Evolutionary conservation across 2,797 vertebrate genomes (phyloP).

Genomic region (Ctenopoma multispine): DNA sequence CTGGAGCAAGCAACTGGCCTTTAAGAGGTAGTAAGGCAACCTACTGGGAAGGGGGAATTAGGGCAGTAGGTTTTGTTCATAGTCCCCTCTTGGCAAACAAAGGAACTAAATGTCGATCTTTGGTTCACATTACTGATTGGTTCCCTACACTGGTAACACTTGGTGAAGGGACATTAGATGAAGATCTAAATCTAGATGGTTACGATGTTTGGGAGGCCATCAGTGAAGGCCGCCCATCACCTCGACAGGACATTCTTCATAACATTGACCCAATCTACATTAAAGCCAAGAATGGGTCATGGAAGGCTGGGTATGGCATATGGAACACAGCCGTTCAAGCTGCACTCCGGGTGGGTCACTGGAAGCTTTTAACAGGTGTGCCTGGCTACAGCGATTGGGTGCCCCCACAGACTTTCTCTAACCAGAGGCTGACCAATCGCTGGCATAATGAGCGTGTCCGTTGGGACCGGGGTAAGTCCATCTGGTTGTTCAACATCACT

Average conservation of each 20-base stretch:
- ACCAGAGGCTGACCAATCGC: slow-evolving; percentile 86
- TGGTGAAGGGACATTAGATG: slow-evolving; percentile 92
- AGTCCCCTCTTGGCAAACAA: slow-evolving; percentile 92
- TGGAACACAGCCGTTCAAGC: slow-evolving; percentile 97
- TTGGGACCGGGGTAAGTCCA: slow-evolving; percentile 90
- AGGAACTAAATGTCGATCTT: slow-evolving; percentile 89
- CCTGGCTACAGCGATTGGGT: slow-evolving; percentile 97
- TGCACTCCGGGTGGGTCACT: slow-evolving; percentile 92
- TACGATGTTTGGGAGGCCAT: slow-evolving; percentile 97
- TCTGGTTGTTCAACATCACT: slow-evolving; percentile 98
- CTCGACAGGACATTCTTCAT: slow-evolving; percentile 94
- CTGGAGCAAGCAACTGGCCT: slow-evolving; percentile 97
- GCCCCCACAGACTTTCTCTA: slow-evolving; percentile 96
- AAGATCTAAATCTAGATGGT: slow-evolving; percentile 91
- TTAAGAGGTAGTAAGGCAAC: slow-evolving; percentile 95
- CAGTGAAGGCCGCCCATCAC: slow-evolving; percentile 93
- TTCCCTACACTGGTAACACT: slow-evolving; percentile 94
- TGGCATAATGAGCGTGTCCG: slow-evolving; percentile 92
- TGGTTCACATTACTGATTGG: slow-evolving; percentile 98
- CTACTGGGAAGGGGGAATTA: slow-evolving; percentile 97
- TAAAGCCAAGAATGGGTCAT: slow-evolving; percentile 94
- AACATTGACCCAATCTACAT: slow-evolving; percentile 97
- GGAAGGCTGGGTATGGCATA: slow-evolving; percentile 93
- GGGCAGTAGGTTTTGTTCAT: slow-evolving; percentile 95
- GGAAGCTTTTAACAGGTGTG: slow-evolving; percentile 96